Conservation (phyloP, 2,888 invertebrate species). For the Lydus trimaculatus region DNA sequence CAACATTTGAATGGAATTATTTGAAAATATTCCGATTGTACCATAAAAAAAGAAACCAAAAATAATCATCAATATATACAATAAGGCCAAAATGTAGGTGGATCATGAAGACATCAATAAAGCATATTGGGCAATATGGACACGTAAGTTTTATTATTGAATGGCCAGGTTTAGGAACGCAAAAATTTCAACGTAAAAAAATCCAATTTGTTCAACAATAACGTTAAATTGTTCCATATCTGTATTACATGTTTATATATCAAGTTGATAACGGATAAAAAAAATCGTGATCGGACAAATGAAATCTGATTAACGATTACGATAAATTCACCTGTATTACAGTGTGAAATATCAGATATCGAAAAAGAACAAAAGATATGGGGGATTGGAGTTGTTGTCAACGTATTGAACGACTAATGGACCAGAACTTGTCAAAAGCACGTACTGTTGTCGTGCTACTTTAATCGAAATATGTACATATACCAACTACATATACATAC, state of each 20-base stretch:
- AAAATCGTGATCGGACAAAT: slow-evolving; percentile 14
- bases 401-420: slow-evolving; percentile 27
- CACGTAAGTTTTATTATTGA: slow-evolving; percentile 3
- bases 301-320: slow-evolving; percentile 8
- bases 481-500: no score
- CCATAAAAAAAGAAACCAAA: no score
- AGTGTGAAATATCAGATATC: slow-evolving; percentile 23
- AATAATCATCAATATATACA: no score
- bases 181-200: background rate
- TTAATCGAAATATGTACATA: background rate
- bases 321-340: slow-evolving; percentile 12
- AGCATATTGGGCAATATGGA: slow-evolving; percentile 1
- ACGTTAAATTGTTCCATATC: background rate
- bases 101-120: background rate
- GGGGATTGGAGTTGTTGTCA: slow-evolving; percentile 20
- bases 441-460: slow-evolving; percentile 25
- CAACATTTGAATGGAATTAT: background rate
- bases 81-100: background rate
- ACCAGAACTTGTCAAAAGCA: slow-evolving; percentile 33
- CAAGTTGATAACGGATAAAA: background rate
- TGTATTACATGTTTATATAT: background rate
- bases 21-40: background rate
- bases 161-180: background rate
- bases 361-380: slow-evolving; percentile 20
- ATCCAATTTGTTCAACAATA: slow-evolving; percentile 7